Base-by-base conservation (phyloP, 2,797 vertebrate species). In the Taenioides sp. region DNA sequence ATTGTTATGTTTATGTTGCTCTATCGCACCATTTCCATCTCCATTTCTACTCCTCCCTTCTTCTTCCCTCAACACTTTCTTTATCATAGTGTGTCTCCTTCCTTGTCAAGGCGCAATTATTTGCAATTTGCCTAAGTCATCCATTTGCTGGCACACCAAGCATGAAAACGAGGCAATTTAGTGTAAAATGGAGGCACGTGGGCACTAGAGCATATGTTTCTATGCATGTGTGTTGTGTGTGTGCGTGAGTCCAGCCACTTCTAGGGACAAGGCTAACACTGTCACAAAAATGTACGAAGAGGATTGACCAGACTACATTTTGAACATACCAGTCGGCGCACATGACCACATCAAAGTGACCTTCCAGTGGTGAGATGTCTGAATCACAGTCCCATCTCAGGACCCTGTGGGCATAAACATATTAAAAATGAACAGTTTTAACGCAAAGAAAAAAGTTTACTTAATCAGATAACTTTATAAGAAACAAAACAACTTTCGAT, bases 61-160 rank as follows among this genome's bases (percentile, higher is more conserved):
- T 72, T 84, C 80, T 82, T 74, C 88, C 88, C 82, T 80, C 84
- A 79, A 86, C 79, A 86, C 86, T 87, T 94, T 95, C 94, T 85
- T 84, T 82, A 87, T 90, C 94, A 94, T 94, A 94, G 92, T 59
- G 84, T 88, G 84, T 89, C 95, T 95, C 94, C 94, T 95, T 95
- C 93, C 94, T 95, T 95, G 94, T 96, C 90, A 95, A 96, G 95
- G 95, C 95, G 94, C 98, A 99, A 99, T 99, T 99, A 99, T 98
- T 98, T 98, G 98, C 98, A 98, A 98, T 99, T 99, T 99, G 98
- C 96, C 96, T 97, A 98, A 99, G 97, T 98, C 94, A 95, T 97
- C 96, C 97, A 99, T 99, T 99, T 99, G 96, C 96, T 95, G 96
- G 96, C 96, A 98, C 95, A 88, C 96, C 95, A 96, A 98, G 97